Percentiles rank a stretch among this genome's conserved stretches.
Evolutionary conservation across 2,797 vertebrate genomes (phyloP).

Genomic region (Chromobotia macracanthus): DNA sequence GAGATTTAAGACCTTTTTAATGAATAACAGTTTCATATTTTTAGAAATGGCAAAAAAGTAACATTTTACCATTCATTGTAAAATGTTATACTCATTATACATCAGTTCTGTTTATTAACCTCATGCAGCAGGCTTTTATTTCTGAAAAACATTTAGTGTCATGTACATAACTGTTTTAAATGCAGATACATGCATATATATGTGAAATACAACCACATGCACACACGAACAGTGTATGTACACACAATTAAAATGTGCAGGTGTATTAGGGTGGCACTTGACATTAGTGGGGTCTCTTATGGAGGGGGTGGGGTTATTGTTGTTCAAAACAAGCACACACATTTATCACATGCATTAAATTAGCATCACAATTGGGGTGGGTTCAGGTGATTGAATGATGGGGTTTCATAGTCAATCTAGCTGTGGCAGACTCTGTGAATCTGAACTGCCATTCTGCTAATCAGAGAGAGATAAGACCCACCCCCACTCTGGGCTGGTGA

Average conservation of each 20-base stretch:
- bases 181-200: too few relatives aligned
- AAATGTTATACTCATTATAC: too few relatives aligned
- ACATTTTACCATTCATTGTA: too few relatives aligned
- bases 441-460: conserved; percentile 19
- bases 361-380: conserved; percentile 7
- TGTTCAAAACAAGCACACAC: conserved; percentile 25
- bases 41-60: too few relatives aligned
- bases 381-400: conserved; percentile 8
- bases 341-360: conserved; percentile 22
- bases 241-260: not conserved
- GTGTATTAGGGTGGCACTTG: not conserved
- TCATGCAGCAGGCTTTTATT: too few relatives aligned
- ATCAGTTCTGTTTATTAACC: too few relatives aligned
- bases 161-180: too few relatives aligned
- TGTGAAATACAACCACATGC: too few relatives aligned
- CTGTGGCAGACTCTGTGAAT: conserved; percentile 20
- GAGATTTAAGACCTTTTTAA: too few relatives aligned
- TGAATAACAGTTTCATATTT: too few relatives aligned
- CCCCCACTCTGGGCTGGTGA: conserved; percentile 17
- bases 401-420: conserved; percentile 34
- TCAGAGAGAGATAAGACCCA: conserved; percentile 35
- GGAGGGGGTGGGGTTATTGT: conserved; percentile 7
- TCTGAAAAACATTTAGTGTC: too few relatives aligned
- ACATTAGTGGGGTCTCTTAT: not conserved
- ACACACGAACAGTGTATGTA: not conserved